Percentiles rank a stretch among this genome's conserved stretches.
These are phyloP conservation scores for Sardina pilchardus DNA, from an alignment of 2,113 vertebrate genomes.

Conservation along the genomic window DNA sequence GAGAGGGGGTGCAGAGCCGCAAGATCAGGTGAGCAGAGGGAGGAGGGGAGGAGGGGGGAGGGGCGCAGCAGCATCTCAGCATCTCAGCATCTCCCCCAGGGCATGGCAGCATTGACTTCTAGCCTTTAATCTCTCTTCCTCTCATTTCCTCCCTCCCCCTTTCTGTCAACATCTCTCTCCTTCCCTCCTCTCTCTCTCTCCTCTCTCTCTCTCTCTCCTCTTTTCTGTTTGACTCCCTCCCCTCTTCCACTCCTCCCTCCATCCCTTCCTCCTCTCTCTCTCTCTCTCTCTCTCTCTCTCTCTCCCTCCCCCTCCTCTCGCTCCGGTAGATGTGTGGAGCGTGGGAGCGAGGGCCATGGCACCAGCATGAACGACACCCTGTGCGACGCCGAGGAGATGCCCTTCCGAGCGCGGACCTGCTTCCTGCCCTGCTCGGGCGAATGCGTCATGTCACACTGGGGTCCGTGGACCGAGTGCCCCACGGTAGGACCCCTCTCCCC, in stretches of 20 bases:
- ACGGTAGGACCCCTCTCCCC: constrained; percentile 70
- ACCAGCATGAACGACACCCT: constrained; percentile 70
- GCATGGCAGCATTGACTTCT: constrained; percentile 36
- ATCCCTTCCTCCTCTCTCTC: constrained; percentile 14
- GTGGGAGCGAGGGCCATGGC: constrained; percentile 56
- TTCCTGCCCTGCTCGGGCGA: constrained; percentile 83
- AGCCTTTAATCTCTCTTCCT: constrained; percentile 12
- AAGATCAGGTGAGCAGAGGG: constrained; percentile 83
- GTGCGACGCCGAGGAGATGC: constrained; percentile 80
- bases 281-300: constrained; percentile 31
- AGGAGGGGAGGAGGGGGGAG: not conserved
- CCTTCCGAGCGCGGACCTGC: constrained; percentile 77
- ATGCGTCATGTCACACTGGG: constrained; percentile 89
- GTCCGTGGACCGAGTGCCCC: constrained; percentile 85
- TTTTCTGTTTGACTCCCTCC: not conserved
- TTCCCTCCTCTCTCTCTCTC: not conserved
- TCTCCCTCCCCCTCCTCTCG: constrained; percentile 26
- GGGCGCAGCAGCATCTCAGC: not conserved
- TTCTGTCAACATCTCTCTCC: not conserved
- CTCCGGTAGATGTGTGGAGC: constrained; percentile 79
- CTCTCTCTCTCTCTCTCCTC: not conserved
- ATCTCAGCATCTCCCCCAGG: not conserved
- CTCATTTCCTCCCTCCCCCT: not conserved
- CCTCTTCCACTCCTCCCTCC: not conserved
- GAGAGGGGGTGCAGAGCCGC: constrained; percentile 89